Percentiles rank a stretch among this genome's conserved stretches.
phyloP scores from a whole-genome alignment of 2,797 vertebrate genomes.

The Channallabes apus region DNA sequence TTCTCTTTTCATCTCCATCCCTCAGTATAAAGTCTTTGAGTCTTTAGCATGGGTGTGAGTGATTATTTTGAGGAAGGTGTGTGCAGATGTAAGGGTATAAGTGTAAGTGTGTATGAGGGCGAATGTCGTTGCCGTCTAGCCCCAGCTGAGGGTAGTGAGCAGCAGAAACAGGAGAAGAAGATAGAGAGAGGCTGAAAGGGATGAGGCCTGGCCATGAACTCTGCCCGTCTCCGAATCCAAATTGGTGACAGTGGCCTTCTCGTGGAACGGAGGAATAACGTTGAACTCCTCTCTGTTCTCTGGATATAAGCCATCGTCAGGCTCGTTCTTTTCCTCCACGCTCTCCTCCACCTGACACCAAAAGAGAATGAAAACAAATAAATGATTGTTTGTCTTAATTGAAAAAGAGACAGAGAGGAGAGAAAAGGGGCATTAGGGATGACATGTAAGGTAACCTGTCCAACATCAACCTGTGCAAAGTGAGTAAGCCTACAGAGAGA shows the following conservation, averaged over 20 bases:
- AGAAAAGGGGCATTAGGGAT: background rate
- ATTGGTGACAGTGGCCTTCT: conserved; percentile 73
- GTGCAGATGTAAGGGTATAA: conserved; percentile 39
- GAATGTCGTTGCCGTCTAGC: conserved; percentile 48
- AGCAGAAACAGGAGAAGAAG: conserved; percentile 63
- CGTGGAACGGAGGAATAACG: conserved; percentile 73
- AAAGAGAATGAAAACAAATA: conserved; percentile 42
- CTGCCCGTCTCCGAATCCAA: conserved; percentile 67
- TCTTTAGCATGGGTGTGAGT: conserved; percentile 45
- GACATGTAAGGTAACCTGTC: conserved; percentile 27
- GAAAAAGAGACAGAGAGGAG: conserved; percentile 9
- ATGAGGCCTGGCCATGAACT: conserved; percentile 41
- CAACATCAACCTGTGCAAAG: conserved; percentile 10
- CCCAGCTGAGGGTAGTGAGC: conserved; percentile 66
- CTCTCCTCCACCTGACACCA: conserved; percentile 68
- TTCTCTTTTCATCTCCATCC: conserved; percentile 39
- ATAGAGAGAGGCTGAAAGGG: conserved; percentile 51
- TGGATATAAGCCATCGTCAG: conserved; percentile 57
- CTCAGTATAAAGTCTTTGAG: conserved; percentile 40
- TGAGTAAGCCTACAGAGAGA: conserved; percentile 28
- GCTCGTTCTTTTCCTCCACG: conserved; percentile 63
- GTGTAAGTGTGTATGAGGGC: conserved; percentile 39
- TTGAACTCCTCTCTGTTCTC: conserved; percentile 63
- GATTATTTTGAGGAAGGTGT: conserved; percentile 43
- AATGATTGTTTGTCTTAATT: conserved; percentile 11